These are phyloP conservation scores for Eristalis pertinax DNA, from an alignment of 2,888 invertebrate species.

Conservation along the genomic window DNA sequence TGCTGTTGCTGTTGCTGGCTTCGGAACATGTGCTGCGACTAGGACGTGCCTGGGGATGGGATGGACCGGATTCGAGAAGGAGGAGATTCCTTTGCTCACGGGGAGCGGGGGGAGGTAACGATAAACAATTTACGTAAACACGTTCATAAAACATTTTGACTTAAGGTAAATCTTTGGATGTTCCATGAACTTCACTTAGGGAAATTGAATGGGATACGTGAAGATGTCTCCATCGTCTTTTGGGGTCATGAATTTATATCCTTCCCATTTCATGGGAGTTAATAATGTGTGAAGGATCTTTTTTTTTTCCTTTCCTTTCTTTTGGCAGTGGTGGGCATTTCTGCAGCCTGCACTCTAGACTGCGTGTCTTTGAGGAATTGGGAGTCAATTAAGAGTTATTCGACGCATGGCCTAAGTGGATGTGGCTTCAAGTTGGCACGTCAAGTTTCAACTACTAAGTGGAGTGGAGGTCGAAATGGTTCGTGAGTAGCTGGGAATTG, in stretches of 20 bases:
- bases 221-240: neutral
- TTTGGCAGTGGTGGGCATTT: neutral
- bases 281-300: constrained; percentile 2
- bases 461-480: too few species aligned
- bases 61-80: constrained; percentile 4
- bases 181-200: constrained; percentile 71
- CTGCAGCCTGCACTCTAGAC: neutral
- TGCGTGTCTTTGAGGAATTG: neutral
- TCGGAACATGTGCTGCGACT: constrained; percentile 52
- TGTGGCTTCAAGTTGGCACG: neutral
- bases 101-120: constrained; percentile 18
- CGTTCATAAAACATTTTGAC: constrained; percentile 71
- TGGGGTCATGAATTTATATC: constrained; percentile 30
- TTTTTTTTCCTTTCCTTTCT: neutral
- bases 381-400: neutral
- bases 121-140: constrained; percentile 70
- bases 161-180: constrained; percentile 67
- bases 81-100: constrained; percentile 12
- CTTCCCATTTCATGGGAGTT: neutral
- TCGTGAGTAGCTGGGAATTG: too few species aligned
- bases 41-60: constrained; percentile 17
- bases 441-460: neutral
- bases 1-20: constrained; percentile 33
- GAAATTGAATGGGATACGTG: constrained; percentile 60
- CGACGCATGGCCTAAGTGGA: neutral